A percentile compares a stretch with the other conserved stretches of the same genome.
Conservation (phyloP, 2,888 invertebrate genomes). For the Hydriomena furcata region DNA sequence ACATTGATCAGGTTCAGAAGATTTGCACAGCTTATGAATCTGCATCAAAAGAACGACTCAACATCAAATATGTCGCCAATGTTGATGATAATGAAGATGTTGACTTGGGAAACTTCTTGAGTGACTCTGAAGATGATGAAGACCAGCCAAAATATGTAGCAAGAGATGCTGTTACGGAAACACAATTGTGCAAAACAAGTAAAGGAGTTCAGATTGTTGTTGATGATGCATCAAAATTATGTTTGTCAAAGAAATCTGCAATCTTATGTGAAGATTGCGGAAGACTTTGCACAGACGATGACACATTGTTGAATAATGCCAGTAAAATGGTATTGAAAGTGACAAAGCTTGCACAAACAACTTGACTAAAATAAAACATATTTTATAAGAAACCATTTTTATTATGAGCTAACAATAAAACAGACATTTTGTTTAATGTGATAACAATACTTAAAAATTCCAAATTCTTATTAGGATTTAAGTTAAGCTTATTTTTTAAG, state of each 20-base stretch:
- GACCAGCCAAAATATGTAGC: conserved; percentile 48
- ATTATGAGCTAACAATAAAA: conserved; percentile 10
- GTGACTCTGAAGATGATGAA: conserved; percentile 71
- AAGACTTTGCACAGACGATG: conserved; percentile 88
- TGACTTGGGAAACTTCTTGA: conserved; percentile 64
- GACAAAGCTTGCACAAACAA: conserved; percentile 45
- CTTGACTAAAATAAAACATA: conserved; percentile 31
- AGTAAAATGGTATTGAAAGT: conserved; percentile 49
- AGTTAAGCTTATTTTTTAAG: not conserved
- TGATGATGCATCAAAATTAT: conserved; percentile 69
- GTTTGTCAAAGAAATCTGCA: conserved; percentile 79
- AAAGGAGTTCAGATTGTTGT: conserved; percentile 83
- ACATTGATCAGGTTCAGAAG: conserved; percentile 53
- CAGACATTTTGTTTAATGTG: conserved; percentile 4
- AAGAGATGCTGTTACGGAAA: conserved; percentile 32
- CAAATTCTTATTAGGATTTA: not conserved
- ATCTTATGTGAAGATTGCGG: conserved; percentile 89
- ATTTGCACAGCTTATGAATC: conserved; percentile 54
- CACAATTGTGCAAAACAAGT: conserved; percentile 70
- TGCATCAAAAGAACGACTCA: conserved; percentile 18
- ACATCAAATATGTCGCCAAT: conserved; percentile 35
- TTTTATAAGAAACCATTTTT: conserved; percentile 5
- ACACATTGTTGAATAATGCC: conserved; percentile 56
- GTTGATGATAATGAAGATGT: conserved; percentile 57
- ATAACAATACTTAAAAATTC: conserved; percentile 5